Percentiles rank a stretch among this genome's conserved stretches.
phyloP scores from a whole-genome alignment of 2,888 invertebrate genomes.

The Chesias legatella region DNA sequence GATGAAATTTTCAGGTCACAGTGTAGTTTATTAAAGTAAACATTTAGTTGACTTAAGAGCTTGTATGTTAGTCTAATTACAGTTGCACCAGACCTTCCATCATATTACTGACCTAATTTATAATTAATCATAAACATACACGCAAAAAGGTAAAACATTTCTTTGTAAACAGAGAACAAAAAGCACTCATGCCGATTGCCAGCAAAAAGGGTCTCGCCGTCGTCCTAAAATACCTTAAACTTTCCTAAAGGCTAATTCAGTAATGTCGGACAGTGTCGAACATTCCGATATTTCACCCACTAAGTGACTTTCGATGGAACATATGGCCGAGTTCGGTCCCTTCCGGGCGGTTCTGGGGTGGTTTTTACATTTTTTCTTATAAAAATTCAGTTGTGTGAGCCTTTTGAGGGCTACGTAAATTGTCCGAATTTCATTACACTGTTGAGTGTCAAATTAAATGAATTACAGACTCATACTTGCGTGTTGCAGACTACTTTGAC shows the following conservation, averaged over 20 bases:
- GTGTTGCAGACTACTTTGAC: too few species aligned
- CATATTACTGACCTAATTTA: too few species aligned
- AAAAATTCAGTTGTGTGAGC: conserved; percentile 43
- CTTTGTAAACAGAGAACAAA: neutral
- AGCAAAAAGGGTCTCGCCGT: neutral
- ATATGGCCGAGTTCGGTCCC: conserved; percentile 57
- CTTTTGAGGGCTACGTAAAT: conserved; percentile 38
- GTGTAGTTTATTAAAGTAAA: too few species aligned
- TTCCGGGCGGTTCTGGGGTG: conserved; percentile 49
- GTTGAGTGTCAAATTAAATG: too few species aligned
- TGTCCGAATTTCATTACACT: conserved; percentile 26
- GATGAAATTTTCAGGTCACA: too few species aligned
- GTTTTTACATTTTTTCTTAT: conserved; percentile 68
- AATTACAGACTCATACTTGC: too few species aligned
- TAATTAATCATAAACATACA: too few species aligned
- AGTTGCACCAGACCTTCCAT: too few species aligned
- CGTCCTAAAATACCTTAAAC: conserved; percentile 6
- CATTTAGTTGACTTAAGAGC: too few species aligned
- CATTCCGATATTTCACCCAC: conserved; percentile 43
- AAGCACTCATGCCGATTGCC: neutral
- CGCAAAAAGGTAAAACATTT: too few species aligned
- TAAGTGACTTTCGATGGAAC: conserved; percentile 74
- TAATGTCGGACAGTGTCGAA: conserved; percentile 40
- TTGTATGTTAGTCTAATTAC: too few species aligned
- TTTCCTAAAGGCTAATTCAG: conserved; percentile 20